Conservation (phyloP, 2,888 invertebrate genomes). For the Criorhina ranunculi region DNA sequence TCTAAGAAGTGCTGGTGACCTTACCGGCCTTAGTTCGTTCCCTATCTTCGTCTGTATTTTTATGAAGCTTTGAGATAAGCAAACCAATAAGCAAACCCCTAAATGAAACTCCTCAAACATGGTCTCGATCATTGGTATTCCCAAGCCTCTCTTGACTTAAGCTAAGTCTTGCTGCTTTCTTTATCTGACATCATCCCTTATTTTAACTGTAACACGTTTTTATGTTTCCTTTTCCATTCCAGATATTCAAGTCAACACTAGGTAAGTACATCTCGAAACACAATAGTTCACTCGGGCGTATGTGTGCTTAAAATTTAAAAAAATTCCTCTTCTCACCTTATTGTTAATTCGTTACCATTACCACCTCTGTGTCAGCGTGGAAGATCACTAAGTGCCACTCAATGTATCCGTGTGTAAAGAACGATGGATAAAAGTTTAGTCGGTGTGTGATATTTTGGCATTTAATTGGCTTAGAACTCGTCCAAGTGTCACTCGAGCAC, state of each 20-base stretch:
- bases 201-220: neutral
- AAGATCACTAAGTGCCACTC: slow-evolving; percentile 49
- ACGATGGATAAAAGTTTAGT: slow-evolving; percentile 41
- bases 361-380: neutral
- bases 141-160: too few relatives aligned
- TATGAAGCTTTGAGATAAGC: too few relatives aligned
- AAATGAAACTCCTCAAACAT: too few relatives aligned
- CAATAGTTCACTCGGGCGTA: slow-evolving; percentile 26
- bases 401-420: slow-evolving; percentile 20
- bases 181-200: neutral
- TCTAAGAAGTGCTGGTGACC: too few relatives aligned
- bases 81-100: too few relatives aligned
- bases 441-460: slow-evolving; percentile 42
- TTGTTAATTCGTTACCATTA: neutral
- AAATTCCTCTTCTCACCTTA: neutral
- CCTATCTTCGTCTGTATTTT: too few relatives aligned
- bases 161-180: too few relatives aligned
- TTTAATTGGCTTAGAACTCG: slow-evolving; percentile 57
- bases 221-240: slow-evolving; percentile 48
- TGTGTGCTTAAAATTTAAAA: slow-evolving; percentile 7
- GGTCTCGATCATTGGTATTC: too few relatives aligned
- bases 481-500: slow-evolving; percentile 55
- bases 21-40: too few relatives aligned
- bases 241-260: slow-evolving; percentile 25
- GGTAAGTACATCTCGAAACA: slow-evolving; percentile 47